Percentiles rank a stretch among this genome's conserved stretches.
These are phyloP conservation scores for Nomada flava DNA, from an alignment of 2,888 invertebrate genomes.

Conservation along the genomic window DNA sequence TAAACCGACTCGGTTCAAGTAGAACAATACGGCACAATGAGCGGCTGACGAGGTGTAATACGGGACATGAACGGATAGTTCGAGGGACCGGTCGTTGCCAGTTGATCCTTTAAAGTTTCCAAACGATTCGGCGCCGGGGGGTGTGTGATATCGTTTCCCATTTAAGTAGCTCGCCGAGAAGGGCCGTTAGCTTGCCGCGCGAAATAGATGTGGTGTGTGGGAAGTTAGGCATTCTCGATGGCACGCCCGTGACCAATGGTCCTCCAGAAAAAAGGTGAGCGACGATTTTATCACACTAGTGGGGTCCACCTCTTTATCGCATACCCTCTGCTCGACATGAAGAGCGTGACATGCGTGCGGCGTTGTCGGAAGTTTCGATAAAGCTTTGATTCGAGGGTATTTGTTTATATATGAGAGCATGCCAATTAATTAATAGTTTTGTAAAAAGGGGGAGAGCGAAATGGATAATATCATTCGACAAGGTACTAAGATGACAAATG, in stretches of 20 bases:
- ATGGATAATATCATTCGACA: too few species aligned
- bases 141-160: slow-evolving; percentile 41
- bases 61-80: slow-evolving; percentile 65
- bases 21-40: slow-evolving; percentile 51
- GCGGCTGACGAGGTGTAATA: slow-evolving; percentile 42
- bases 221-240: slow-evolving; percentile 55
- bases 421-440: too few species aligned
- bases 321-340: too few species aligned
- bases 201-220: slow-evolving; percentile 44
- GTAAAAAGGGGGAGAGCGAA: too few species aligned
- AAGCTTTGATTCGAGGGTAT: too few species aligned
- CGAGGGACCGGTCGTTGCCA: slow-evolving; percentile 17
- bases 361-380: too few species aligned
- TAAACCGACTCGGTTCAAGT: slow-evolving; percentile 29
- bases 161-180: slow-evolving; percentile 12
- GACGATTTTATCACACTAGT: neutral
- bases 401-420: too few species aligned
- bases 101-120: slow-evolving; percentile 27
- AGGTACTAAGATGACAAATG: too few species aligned
- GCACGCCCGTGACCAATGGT: slow-evolving; percentile 67
- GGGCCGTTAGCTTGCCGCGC: slow-evolving; percentile 31
- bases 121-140: neutral
- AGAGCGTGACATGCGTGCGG: too few species aligned
- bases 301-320: too few species aligned
- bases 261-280: slow-evolving; percentile 67